phyloP scores from a whole-genome alignment of 2,888 invertebrate species.

The Pseudolycoriella hygida region DNA sequence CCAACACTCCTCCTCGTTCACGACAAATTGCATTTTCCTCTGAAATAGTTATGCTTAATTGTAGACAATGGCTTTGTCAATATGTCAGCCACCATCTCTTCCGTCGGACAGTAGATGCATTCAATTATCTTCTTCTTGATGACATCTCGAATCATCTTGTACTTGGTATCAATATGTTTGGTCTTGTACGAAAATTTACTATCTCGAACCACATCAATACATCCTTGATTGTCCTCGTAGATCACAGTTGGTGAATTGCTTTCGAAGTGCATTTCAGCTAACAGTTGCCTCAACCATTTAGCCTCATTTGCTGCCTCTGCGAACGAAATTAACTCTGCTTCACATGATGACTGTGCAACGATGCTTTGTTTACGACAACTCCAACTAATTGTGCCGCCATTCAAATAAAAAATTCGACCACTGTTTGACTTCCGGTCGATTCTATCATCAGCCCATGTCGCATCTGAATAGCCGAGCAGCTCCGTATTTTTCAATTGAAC shows the following conservation, averaged over 20 bases:
- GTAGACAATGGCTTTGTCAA: constrained; percentile 5
- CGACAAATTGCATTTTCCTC: constrained; percentile 9
- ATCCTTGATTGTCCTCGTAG: constrained; percentile 16
- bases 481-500: background rate
- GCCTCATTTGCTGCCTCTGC: constrained; percentile 12
- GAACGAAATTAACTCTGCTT: constrained; percentile 13
- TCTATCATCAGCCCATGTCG: too few relatives aligned
- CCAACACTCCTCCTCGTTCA: constrained; percentile 12
- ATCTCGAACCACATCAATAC: constrained; percentile 12
- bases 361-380: constrained; percentile 15
- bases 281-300: constrained; percentile 8
- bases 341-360: constrained; percentile 13
- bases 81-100: constrained; percentile 8
- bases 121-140: constrained; percentile 7
- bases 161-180: constrained; percentile 10
- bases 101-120: constrained; percentile 12
- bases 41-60: constrained; percentile 8
- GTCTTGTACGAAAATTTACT: constrained; percentile 13
- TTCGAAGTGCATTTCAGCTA: constrained; percentile 11
- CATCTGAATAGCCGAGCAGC: too few relatives aligned
- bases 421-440: constrained; percentile 20
- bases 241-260: constrained; percentile 9
- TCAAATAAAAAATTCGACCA: constrained; percentile 14
- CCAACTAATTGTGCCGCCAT: constrained; percentile 15
- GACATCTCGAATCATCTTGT: constrained; percentile 4